Base-by-base conservation (phyloP, 2,888 invertebrate genomes). In the Ecdyonurus torrentis region DNA sequence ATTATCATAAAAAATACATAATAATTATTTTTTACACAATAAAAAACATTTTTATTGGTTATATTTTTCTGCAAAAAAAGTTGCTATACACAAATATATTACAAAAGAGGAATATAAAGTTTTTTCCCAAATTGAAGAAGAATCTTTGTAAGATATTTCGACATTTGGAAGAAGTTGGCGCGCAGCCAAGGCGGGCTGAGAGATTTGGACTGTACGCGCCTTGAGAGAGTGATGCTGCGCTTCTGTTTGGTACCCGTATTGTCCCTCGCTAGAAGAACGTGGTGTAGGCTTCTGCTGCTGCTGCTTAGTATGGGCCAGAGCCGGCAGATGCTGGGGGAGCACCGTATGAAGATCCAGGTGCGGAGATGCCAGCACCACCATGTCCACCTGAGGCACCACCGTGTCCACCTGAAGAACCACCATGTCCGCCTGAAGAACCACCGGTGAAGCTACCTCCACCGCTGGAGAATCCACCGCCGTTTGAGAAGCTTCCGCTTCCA, bases 321-420 rank as follows among this genome's bases (percentile, higher is more conserved):
- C 55, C 55, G 55, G 55, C n/a, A 7, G 7, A n/a, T n/a, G 37
- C 37, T 10, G 37, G 55, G 55, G 55, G 55, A 20, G 22, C 55
- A 20, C 55, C 55, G 20, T 55, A 55, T 5, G 55, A 55, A n/a
- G 60, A 61, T 50, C 52, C 50, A 52, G 52, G 52, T 50, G 52
- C 61, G 52, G 61, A 61, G 19, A 52, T 23, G 50, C 25, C 25
- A 23, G 55, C 58, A 23, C 22, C 22, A 10, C 62, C 62, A 20
- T 25, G 25, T 20, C 62, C 58, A 22, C 25, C 25, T 19, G 25
- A 25, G 15, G 5, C 58, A 5, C 60, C 24, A 25, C 22, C 15
- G 25, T 20, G 23, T 50, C 58, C 25, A 19, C 62, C 50, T 22
- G 7, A 1, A 23, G 55, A 50, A 23, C 22, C 22, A 10, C 62